These are phyloP conservation scores for Eulemur rufifrons DNA, from an alignment of 2,113 vertebrate species.

Conservation along the genomic window DNA sequence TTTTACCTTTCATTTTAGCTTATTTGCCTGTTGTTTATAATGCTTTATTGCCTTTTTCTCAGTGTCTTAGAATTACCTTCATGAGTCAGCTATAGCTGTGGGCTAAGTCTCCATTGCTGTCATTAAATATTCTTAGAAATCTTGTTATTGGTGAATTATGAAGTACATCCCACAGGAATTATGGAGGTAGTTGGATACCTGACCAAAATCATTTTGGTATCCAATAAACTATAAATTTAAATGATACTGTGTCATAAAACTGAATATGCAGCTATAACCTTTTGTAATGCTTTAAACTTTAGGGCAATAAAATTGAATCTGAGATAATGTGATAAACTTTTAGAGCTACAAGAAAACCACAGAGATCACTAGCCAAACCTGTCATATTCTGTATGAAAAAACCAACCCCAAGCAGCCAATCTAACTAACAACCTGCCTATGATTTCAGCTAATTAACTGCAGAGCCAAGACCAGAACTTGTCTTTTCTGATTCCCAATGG, in stretches of 20 bases:
- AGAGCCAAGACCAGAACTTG: background rate
- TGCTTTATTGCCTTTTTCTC: background rate
- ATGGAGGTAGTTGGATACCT: background rate
- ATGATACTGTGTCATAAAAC: background rate
- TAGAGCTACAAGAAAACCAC: conserved; percentile 13
- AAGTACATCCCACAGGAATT: background rate
- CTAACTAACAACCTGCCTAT: background rate
- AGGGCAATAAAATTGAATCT: background rate
- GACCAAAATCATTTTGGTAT: background rate
- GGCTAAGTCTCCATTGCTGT: background rate
- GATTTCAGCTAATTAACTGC: background rate
- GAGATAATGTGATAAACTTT: background rate
- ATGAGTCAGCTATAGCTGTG: background rate
- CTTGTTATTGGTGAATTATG: conserved; percentile 1
- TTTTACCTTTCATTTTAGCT: background rate
- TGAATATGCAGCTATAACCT: background rate
- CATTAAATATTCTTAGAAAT: conserved; percentile 35
- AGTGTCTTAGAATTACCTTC: background rate
- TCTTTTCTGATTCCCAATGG: conserved; percentile 22
- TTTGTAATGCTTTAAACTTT: conserved; percentile 42
- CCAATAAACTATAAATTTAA: background rate
- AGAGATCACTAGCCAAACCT: background rate
- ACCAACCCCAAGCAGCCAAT: background rate
- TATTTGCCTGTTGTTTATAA: background rate
- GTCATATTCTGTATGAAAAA: conserved; percentile 31